Base-by-base conservation (phyloP, 2,797 vertebrate genomes). In the Tapirus indicus region DNA sequence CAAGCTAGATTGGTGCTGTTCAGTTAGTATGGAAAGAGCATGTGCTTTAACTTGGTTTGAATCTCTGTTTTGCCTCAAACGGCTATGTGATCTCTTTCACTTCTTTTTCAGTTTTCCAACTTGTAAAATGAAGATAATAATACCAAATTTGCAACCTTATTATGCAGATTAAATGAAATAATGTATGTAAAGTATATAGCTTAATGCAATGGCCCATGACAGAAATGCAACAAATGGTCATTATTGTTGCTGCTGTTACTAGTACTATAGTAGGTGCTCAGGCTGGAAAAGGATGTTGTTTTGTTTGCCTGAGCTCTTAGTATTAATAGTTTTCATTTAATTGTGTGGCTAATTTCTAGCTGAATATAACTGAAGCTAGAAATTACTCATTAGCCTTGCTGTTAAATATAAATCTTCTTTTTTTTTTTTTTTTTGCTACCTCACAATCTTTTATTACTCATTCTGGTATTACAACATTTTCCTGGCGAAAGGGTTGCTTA, bases 291-390 rank as follows among this genome's bases (percentile, higher is more conserved):
- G 20, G 35, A 32, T 58, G 52, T 44, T 75, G 14, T 97, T 97
- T 95, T 92, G n/a, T 85, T 95, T 91, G 56, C 47, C 89, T 72
- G 52, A 38, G 21, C 13, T 64, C 69, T 58, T 56, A 49, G 23
- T 82, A 82, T 87, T 92, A 82, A 95, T 85, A 56, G n/a, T 62
- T 64, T 91, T 78, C 75, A 60, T 93, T 95, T 90, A 94, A 85
- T 68, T 38, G 3, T 41, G 20, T 85, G 54, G 66, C 79, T 94
- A 41, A 89, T 92, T 83, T 97, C 69, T 80, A 87, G n/a, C 23
- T 62, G 29, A 71, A 49, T 52, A 62, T 83, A 66, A 74, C 38
- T 60, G 79, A 96, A 92, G 32, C 85, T 97, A 82, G 82, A 93
- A 92, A 71, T 95, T 88, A 90, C 18, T 88, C 58, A 82, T 88